Percentiles rank a stretch among this genome's conserved stretches.
phyloP scores from a whole-genome alignment of 2,797 vertebrate genomes.

The Artibeus lituratus region DNA sequence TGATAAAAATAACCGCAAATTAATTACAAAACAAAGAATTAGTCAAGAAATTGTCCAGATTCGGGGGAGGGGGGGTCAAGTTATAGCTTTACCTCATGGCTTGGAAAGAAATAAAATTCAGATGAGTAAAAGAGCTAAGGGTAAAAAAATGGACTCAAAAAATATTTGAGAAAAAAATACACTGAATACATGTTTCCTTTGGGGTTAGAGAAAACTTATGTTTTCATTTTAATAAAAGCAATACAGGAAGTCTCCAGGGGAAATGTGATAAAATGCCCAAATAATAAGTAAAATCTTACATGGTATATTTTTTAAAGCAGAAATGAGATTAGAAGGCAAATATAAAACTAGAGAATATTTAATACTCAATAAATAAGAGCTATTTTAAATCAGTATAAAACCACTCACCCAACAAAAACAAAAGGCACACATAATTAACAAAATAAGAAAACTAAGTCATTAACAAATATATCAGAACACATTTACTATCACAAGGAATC shows the following conservation, averaged over 20 bases:
- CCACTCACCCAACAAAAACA: not conserved
- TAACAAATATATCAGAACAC: not conserved
- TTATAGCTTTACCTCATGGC: not conserved
- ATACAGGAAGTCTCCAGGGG: not conserved
- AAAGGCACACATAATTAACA: not conserved
- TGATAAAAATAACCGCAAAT: not conserved
- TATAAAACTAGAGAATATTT: not conserved
- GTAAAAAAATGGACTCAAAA: not conserved
- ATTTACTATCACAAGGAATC: not conserved
- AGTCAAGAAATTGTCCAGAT: not conserved
- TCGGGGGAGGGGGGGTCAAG: not conserved
- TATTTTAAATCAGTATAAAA: not conserved
- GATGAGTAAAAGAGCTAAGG: not conserved
- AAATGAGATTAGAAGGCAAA: conserved; percentile 20
- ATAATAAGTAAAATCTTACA: not conserved
- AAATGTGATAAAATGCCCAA: not conserved
- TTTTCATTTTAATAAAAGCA: not conserved
- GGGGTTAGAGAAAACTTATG: not conserved
- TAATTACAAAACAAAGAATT: not conserved
- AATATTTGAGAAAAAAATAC: not conserved
- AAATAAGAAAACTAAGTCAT: not conserved
- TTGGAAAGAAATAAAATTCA: not conserved
- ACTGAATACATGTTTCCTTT: not conserved
- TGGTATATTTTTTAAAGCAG: not conserved
- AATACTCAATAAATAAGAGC: not conserved